A percentile compares a stretch with the other conserved stretches of the same genome.
Conservation (phyloP, 2,113 vertebrate genomes). For the Chroicocephalus ridibundus region DNA sequence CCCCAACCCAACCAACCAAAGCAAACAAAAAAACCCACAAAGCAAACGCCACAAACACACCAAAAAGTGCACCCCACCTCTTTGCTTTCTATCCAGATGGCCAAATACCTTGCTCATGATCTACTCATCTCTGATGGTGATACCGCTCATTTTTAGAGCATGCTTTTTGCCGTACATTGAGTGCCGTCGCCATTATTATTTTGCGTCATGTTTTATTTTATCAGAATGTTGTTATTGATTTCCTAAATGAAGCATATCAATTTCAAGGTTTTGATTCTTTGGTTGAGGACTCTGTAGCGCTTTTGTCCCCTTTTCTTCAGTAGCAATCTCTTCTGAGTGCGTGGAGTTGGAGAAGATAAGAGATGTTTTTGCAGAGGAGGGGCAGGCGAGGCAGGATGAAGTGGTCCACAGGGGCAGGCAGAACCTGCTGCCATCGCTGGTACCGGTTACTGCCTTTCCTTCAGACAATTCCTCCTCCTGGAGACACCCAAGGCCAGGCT, state of each 20-base stretch:
- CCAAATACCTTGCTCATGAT: background rate
- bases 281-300: background rate
- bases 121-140: background rate
- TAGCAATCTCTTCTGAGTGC: background rate
- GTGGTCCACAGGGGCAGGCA: background rate
- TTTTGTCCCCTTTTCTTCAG: background rate
- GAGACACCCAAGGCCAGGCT: no score
- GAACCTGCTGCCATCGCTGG: background rate
- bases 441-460: no score
- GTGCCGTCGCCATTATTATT: background rate
- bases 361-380: background rate
- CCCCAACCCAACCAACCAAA: no score
- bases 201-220: background rate
- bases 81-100: background rate
- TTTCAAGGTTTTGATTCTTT: background rate
- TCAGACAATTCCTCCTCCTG: no score
- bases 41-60: rapidly evolving
- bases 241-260: background rate
- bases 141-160: rapidly evolving
- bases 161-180: background rate
- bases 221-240: background rate
- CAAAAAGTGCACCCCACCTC: no score
- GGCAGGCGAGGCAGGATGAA: background rate
- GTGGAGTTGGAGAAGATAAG: background rate
- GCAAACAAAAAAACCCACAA: no score